These are phyloP conservation scores for Taxidea taxus DNA, from an alignment of 2,113 vertebrate genomes.

Conservation along the genomic window DNA sequence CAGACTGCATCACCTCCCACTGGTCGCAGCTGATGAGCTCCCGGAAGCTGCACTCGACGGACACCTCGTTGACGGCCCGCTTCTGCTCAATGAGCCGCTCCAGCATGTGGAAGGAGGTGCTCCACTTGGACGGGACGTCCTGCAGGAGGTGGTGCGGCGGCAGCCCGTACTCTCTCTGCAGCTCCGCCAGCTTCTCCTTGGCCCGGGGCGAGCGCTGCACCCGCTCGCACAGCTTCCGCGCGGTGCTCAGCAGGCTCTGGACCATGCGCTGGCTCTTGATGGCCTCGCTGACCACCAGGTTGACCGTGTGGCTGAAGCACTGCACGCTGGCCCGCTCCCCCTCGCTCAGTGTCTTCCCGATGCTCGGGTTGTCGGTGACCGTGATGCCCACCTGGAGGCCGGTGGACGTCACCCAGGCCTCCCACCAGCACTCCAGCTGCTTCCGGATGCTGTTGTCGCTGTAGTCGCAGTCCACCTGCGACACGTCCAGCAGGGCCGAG, in stretches of 20 bases:
- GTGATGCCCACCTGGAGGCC: constrained; percentile 95
- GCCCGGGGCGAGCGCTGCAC: constrained; percentile 93
- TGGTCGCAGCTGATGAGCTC: constrained; percentile 98
- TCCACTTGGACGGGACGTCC: constrained; percentile 95
- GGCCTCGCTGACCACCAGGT: constrained; percentile 95
- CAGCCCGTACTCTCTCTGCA: constrained; percentile 89
- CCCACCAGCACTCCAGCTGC: constrained; percentile 96
- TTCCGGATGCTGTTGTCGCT: constrained; percentile 92
- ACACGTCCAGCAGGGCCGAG: constrained; percentile 93
- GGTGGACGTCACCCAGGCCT: constrained; percentile 93
- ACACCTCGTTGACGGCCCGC: constrained; percentile 93
- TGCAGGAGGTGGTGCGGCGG: constrained; percentile 94
- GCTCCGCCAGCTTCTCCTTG: constrained; percentile 91
- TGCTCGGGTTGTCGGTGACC: constrained; percentile 91
- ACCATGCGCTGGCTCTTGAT: constrained; percentile 99
- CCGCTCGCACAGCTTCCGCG: constrained; percentile 95
- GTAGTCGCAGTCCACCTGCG: constrained; percentile 93
- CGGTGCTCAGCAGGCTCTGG: constrained; percentile 94
- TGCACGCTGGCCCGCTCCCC: constrained; percentile 90
- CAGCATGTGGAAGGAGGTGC: constrained; percentile 95
- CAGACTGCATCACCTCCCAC: constrained; percentile 97
- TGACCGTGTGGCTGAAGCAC: constrained; percentile 94
- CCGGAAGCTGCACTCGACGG: constrained; percentile 94
- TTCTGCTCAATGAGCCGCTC: constrained; percentile 96
- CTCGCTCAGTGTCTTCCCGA: constrained; percentile 91